phyloP scores from a whole-genome alignment of 2,113 vertebrate genomes.

The Cyprinodon variegatus region DNA sequence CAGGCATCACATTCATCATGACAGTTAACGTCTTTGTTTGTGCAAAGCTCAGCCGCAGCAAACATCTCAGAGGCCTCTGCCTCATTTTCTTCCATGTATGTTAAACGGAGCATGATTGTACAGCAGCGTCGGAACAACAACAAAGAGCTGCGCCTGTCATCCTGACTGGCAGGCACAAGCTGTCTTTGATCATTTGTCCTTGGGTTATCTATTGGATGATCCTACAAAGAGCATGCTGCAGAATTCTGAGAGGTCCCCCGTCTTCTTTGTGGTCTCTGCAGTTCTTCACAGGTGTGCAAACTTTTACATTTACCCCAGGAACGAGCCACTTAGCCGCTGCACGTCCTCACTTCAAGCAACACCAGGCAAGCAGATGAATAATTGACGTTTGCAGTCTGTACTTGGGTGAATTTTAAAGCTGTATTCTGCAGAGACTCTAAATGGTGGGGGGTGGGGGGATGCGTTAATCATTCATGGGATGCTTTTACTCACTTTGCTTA shows the following conservation, averaged over 20 bases:
- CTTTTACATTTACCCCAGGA: conserved; percentile 46
- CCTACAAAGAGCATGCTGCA: not conserved
- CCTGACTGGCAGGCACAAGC: not conserved
- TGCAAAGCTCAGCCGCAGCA: conserved; percentile 19
- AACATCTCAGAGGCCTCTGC: conserved; percentile 34
- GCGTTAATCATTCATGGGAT: conserved; percentile 80
- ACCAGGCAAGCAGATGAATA: conserved; percentile 75
- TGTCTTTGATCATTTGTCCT: not conserved
- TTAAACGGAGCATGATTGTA: conserved; percentile 67
- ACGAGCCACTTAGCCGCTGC: conserved; percentile 71
- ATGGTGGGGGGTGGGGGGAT: conserved; percentile 67
- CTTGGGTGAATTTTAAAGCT: conserved; percentile 81
- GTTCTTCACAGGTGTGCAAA: conserved; percentile 59
- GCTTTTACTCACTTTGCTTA: conserved; percentile 78
- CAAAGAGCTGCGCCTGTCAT: conserved; percentile 41
- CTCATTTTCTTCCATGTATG: conserved; percentile 46
- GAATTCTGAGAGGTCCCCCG: conserved; percentile 7
- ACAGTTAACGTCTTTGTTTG: conserved; percentile 36
- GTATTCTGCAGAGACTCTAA: conserved; percentile 79
- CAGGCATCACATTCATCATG: conserved; percentile 11
- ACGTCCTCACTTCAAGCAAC: conserved; percentile 50
- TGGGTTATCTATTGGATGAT: not conserved
- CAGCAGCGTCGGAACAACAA: conserved; percentile 38
- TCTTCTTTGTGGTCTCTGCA: conserved; percentile 17
- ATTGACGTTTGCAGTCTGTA: conserved; percentile 78